These are phyloP conservation scores for Spizaetus ornatus DNA, from an alignment of 2,113 vertebrate genomes.

Conservation along the genomic window DNA sequence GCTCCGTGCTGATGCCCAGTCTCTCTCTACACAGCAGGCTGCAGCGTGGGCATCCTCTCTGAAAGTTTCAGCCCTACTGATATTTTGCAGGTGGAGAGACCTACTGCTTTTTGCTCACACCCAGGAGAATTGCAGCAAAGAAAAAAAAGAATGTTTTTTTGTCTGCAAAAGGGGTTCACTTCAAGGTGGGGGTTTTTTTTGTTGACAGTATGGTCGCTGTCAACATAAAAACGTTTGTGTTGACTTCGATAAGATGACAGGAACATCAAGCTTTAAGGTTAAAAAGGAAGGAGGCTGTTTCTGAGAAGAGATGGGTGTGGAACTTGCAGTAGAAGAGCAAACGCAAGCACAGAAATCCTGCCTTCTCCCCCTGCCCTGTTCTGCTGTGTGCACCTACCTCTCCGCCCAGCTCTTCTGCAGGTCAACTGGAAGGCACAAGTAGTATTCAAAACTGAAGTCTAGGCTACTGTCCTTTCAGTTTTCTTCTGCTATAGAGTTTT, in stretches of 20 bases:
- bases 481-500: neutral
- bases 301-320: neutral
- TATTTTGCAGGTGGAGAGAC: neutral
- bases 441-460: neutral
- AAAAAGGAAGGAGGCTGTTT: neutral
- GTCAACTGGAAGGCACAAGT: neutral
- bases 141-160: no score
- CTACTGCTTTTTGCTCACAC: neutral
- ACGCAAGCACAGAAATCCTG: neutral
- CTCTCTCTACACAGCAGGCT: neutral
- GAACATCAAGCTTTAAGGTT: neutral
- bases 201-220: neutral
- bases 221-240: neutral
- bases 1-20: fast-evolving
- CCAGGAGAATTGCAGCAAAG: neutral
- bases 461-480: neutral
- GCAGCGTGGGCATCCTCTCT: neutral
- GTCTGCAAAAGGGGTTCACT: neutral
- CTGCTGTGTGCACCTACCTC: no score
- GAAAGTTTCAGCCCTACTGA: neutral
- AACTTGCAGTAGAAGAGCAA: neutral
- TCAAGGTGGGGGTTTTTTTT: fast-evolving
- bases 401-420: neutral
- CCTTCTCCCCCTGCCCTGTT: neutral
- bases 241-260: neutral